phyloP scores from a whole-genome alignment of 2,888 invertebrate genomes.

The Noctua comes region DNA sequence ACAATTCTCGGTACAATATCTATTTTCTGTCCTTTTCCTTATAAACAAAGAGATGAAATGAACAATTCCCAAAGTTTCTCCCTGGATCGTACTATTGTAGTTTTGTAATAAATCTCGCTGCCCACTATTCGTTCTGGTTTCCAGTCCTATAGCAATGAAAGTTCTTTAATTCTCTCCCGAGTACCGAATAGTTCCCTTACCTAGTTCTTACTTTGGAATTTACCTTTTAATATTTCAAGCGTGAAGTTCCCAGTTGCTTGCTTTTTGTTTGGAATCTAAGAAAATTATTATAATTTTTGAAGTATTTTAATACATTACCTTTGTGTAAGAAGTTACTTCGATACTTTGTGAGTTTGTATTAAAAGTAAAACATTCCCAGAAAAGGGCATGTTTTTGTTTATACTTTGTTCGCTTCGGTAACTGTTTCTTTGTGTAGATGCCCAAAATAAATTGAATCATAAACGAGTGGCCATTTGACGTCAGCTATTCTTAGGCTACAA shows the following conservation, averaged over 20 bases:
- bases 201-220: slow-evolving; percentile 29
- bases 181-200: slow-evolving; percentile 41
- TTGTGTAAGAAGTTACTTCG: slow-evolving; percentile 28
- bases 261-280: slow-evolving; percentile 16
- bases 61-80: slow-evolving; percentile 30
- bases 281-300: slow-evolving; percentile 17
- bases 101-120: slow-evolving; percentile 43
- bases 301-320: slow-evolving; percentile 42
- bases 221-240: slow-evolving; percentile 53
- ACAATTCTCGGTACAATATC: too few species aligned
- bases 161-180: slow-evolving; percentile 44
- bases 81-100: slow-evolving; percentile 24
- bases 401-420: background rate
- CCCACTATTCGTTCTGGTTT: slow-evolving; percentile 24
- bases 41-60: slow-evolving; percentile 41
- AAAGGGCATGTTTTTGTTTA: slow-evolving; percentile 14
- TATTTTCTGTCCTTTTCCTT: background rate
- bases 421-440: slow-evolving; percentile 11
- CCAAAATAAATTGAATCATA: slow-evolving; percentile 23
- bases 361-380: slow-evolving; percentile 3
- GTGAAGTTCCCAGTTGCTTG: slow-evolving; percentile 15
- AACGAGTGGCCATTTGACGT: background rate
- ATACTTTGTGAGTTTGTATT: slow-evolving; percentile 24
- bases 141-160: slow-evolving; percentile 26
- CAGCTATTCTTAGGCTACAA: background rate